Percentiles rank a stretch among this genome's conserved stretches.
Evolutionary conservation across 2,797 vertebrate species (phyloP).

Genomic region (Pipistrellus kuhlii): DNA sequence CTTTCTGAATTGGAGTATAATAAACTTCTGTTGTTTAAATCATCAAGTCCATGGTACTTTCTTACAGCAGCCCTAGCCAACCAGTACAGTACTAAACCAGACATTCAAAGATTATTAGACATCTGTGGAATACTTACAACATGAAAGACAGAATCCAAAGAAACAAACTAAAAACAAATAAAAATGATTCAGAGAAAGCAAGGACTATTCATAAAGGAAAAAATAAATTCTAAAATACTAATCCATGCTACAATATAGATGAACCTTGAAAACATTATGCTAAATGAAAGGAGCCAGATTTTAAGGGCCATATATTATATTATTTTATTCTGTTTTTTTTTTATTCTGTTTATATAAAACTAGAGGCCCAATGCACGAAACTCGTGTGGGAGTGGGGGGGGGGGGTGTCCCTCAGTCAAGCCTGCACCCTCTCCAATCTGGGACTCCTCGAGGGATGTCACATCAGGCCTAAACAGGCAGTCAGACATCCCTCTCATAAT

Average conservation of each 20-base stretch:
- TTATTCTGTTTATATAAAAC: background rate
- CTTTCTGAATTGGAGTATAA: background rate
- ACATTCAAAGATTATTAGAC: background rate
- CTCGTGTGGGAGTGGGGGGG: too few species aligned
- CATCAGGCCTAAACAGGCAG: too few species aligned
- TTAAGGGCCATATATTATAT: background rate
- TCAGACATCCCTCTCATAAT: too few species aligned
- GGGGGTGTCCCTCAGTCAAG: too few species aligned
- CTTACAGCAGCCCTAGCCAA: background rate
- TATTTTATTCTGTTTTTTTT: background rate
- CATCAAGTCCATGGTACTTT: background rate
- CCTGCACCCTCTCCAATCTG: too few species aligned
- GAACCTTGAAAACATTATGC: constrained; percentile 5
- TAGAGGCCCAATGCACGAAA: too few species aligned
- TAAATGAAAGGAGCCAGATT: constrained; percentile 30
- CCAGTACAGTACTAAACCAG: background rate
- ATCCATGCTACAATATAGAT: background rate
- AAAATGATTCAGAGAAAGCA: background rate
- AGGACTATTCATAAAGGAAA: background rate
- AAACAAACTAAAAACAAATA: constrained; percentile 25
- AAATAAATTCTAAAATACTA: background rate
- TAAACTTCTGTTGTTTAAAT: background rate
- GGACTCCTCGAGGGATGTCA: too few species aligned
- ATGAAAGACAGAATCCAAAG: constrained; percentile 38
- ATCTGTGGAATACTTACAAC: background rate